Evolutionary conservation across 2,113 vertebrate species (phyloP).

Genomic region (Tympanuchus pallidicinctus): DNA sequence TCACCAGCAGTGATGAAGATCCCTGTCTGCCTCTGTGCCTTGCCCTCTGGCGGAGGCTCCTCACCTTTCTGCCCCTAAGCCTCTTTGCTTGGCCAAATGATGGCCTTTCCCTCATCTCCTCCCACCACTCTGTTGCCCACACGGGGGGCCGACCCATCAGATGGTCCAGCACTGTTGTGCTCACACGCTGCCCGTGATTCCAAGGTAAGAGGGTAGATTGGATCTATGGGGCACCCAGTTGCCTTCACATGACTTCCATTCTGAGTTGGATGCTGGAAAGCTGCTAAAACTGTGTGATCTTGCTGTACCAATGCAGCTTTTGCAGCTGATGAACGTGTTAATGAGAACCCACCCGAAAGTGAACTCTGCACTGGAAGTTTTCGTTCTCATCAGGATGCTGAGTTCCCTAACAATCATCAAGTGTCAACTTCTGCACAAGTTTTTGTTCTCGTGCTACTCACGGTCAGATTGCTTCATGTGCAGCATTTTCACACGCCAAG

Average conservation of each 20-base stretch:
- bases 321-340: neutral
- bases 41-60: neutral
- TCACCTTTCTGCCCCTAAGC: neutral
- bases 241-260: neutral
- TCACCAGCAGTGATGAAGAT: neutral
- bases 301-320: neutral
- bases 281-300: neutral
- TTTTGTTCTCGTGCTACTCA: neutral
- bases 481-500: neutral
- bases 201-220: neutral
- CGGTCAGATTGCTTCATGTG: neutral
- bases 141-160: neutral
- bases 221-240: neutral
- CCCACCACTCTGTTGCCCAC: neutral
- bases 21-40: neutral
- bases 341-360: neutral
- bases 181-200: too few species aligned
- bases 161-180: neutral
- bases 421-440: neutral
- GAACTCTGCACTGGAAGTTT: neutral
- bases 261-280: neutral
- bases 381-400: neutral
- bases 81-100: neutral
- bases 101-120: neutral
- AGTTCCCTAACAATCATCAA: neutral